Conservation (phyloP, 2,888 invertebrate genomes). For the Cyaniris semiargus region DNA sequence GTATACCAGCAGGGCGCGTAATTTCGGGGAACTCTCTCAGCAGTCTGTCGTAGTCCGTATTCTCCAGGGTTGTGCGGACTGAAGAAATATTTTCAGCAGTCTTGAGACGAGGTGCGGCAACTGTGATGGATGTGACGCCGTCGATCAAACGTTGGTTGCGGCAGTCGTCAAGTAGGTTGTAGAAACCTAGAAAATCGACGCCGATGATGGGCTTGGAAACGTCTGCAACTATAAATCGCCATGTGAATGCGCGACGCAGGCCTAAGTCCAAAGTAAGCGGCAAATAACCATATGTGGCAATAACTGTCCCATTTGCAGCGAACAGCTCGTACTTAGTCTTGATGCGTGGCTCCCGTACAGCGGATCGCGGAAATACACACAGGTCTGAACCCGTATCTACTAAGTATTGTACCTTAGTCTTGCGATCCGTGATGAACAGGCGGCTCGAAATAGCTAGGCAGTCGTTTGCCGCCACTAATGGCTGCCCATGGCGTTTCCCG, state of each 20-base stretch:
- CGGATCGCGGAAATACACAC: conserved; percentile 37
- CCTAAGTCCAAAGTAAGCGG: conserved; percentile 35
- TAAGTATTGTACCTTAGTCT: conserved; percentile 35
- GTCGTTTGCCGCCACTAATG: conserved; percentile 23
- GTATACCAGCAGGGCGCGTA: conserved; percentile 38
- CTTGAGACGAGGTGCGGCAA: background rate
- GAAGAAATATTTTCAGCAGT: background rate
- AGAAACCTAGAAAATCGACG: conserved; percentile 47
- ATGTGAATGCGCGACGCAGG: conserved; percentile 43
- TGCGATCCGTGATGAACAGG: conserved; percentile 38
- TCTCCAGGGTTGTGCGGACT: background rate
- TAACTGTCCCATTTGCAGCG: conserved; percentile 51
- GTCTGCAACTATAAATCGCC: conserved; percentile 51
- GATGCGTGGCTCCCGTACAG: conserved; percentile 25
- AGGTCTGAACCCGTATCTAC: conserved; percentile 37
- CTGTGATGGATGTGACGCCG: background rate
- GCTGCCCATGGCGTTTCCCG: conserved; percentile 10
- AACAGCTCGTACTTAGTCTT: conserved; percentile 43
- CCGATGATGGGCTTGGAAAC: conserved; percentile 51
- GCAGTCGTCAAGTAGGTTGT: conserved; percentile 18
- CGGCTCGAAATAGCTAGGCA: conserved; percentile 34
- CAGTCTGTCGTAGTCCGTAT: conserved; percentile 34
- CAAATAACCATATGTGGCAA: conserved; percentile 42
- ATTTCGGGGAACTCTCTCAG: conserved; percentile 38
- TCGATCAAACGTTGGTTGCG: background rate